Evolutionary conservation across 2,797 vertebrate species (phyloP).

Genomic region (Accipiter fasciatus): DNA sequence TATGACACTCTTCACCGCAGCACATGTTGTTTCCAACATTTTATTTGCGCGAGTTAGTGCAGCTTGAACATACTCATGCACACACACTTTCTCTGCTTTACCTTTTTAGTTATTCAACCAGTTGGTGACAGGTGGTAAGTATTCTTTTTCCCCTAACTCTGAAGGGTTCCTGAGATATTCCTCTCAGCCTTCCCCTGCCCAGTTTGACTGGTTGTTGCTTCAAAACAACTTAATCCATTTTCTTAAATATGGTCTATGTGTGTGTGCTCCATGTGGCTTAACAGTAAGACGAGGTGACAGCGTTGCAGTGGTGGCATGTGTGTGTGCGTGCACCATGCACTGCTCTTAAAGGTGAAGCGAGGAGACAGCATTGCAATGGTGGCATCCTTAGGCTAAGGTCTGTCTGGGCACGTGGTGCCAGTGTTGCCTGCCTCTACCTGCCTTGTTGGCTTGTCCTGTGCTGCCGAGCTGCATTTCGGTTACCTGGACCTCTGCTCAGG

Average conservation of each 20-base stretch:
- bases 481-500: background rate
- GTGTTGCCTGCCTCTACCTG: fast-evolving
- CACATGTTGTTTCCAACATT: background rate
- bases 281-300: background rate
- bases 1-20: background rate
- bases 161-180: background rate
- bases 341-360: background rate
- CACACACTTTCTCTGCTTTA: background rate
- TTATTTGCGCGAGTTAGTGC: background rate
- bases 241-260: background rate
- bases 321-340: background rate
- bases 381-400: background rate
- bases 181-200: background rate
- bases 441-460: background rate
- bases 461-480: background rate
- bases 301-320: fast-evolving
- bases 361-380: background rate
- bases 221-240: background rate
- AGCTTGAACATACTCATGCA: background rate
- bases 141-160: background rate
- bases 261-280: background rate
- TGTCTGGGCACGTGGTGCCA: fast-evolving
- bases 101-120: background rate
- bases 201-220: background rate
- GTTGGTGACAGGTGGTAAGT: background rate